Base-by-base conservation (phyloP, 2,888 invertebrate genomes). In the Fragum whitleyi region DNA sequence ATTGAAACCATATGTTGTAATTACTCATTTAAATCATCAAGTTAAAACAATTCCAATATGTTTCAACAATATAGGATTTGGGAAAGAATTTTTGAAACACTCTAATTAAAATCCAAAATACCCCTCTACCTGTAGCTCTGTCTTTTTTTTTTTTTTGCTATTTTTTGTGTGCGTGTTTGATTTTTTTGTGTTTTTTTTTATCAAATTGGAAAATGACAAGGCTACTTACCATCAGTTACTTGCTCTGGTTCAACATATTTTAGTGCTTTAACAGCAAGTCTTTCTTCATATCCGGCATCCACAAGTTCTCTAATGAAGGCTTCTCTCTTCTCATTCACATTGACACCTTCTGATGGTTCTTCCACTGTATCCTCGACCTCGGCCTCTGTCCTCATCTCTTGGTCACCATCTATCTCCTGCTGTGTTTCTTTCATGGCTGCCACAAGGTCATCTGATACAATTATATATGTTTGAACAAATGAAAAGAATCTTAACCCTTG, bases 271-370 rank as follows among this genome's bases (percentile, higher is more conserved):
- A 55, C 42, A 1, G 89, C 89, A 11, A 89, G 70, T 14, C 59
- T 55, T 47, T 75, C 71, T 23, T 85, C 57, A 74, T 77, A 88
- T 9, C 88, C 89, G 36, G 80, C 77, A 23, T 84, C 75, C 0
- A 81, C 65, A 51, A 90, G 59, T 32, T 82, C 79, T 32, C 73
- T 19, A 21, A 90, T 73, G 62, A 89, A 89, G 16, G 55, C 77
- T 19, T 55, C 57, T 62, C 42, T 71, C 42, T 36, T 28, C 9
- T 51, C 61, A 42, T 72, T 32, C 36, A 59, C 70, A 21, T 21
- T 61, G 3, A 16, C 61, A n/a, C 11, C 61, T 2, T 32, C 51
- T 19, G 61, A 53, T 11, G 23, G 19, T 23, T 76, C 70, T 23
- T 59, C 68, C 39, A 3, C 28, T 39, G 19, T 16, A 3, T 32